phyloP scores from a whole-genome alignment of 2,797 vertebrate genomes.

The Stomatorhinus walkeri region DNA sequence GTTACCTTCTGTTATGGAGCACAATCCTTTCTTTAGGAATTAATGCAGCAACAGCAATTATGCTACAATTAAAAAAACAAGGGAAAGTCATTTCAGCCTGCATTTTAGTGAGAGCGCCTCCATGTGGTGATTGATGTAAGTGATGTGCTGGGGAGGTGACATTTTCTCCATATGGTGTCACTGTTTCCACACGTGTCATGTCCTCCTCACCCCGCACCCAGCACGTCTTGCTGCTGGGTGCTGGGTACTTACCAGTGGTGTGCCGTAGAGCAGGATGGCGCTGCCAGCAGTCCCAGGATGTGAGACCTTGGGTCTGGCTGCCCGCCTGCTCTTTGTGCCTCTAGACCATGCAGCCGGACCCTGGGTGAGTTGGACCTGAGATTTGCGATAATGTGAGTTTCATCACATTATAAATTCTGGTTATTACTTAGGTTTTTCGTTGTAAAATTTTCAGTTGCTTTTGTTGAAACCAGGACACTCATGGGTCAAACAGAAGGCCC shows the following conservation, averaged over 20 bases:
- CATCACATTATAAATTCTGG: not conserved
- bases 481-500: not conserved
- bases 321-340: not conserved
- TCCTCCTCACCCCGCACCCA: not conserved
- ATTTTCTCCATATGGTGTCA: conserved; percentile 60
- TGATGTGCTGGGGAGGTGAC: not conserved
- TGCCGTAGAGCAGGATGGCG: not conserved
- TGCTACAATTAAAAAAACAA: not conserved
- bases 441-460: not conserved
- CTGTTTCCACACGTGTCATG: conserved; percentile 57
- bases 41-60: not conserved
- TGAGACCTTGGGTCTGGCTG: not conserved
- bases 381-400: not conserved
- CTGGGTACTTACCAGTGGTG: not conserved
- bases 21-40: not conserved
- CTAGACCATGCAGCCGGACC: not conserved
- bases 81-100: not conserved
- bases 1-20: not conserved
- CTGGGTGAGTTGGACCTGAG: not conserved
- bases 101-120: not conserved
- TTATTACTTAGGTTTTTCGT: not conserved
- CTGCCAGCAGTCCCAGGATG: not conserved
- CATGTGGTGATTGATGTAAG: not conserved
- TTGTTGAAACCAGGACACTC: not conserved
- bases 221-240: not conserved